phyloP scores from a whole-genome alignment of 2,113 vertebrate genomes.

The Spea bombifrons region DNA sequence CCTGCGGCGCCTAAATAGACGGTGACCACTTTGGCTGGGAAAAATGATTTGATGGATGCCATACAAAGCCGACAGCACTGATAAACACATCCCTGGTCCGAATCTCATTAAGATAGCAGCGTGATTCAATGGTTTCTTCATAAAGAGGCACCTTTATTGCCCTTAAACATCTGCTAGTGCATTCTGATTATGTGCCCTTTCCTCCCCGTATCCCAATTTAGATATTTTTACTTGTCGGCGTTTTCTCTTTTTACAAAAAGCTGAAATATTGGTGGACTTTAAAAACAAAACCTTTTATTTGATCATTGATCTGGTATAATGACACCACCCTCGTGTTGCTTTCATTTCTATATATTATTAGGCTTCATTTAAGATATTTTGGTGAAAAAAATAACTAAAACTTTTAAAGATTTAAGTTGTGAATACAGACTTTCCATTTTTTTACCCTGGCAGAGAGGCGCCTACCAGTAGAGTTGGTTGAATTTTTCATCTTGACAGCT shows the following conservation, averaged over 20 bases:
- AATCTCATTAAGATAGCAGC: conserved; percentile 47
- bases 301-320: too few relatives aligned
- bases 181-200: conserved; percentile 32
- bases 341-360: too few relatives aligned
- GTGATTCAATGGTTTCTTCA: conserved; percentile 25
- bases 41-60: conserved; percentile 40
- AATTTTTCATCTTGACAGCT: too few relatives aligned
- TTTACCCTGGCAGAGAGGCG: too few relatives aligned
- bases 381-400: too few relatives aligned
- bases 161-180: conserved; percentile 44
- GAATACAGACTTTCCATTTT: too few relatives aligned
- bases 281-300: too few relatives aligned
- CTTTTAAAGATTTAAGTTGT: too few relatives aligned
- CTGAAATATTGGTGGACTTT: neutral
- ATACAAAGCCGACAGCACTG: conserved; percentile 9
- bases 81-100: conserved; percentile 22
- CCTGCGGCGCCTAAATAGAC: conserved; percentile 38
- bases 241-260: neutral
- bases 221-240: conserved; percentile 14
- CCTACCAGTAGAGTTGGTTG: too few relatives aligned
- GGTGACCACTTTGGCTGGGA: conserved; percentile 18
- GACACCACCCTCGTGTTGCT: too few relatives aligned
- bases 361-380: too few relatives aligned
- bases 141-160: conserved; percentile 47
- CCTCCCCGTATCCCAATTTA: conserved; percentile 24